Conservation (phyloP, 2,797 vertebrate species). For the Lithobates pipiens region DNA sequence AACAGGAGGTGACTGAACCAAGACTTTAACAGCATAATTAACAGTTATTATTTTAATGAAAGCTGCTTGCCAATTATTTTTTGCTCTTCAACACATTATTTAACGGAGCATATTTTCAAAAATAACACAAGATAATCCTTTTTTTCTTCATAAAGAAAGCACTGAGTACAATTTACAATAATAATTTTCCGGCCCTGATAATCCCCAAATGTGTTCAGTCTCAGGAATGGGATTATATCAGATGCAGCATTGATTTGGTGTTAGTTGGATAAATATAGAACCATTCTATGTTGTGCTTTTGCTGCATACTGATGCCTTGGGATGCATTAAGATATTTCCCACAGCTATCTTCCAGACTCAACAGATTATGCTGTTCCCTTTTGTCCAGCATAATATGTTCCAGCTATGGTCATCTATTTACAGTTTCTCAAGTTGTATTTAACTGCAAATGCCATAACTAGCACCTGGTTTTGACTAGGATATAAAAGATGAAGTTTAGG, state of each 20-base stretch:
- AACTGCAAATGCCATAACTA: neutral
- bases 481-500: too few species aligned
- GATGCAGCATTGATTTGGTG: conserved; percentile 9
- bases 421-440: neutral
- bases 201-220: neutral
- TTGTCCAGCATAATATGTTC: conserved; percentile 11
- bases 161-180: too few species aligned
- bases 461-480: neutral
- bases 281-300: neutral
- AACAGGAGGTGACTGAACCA: too few species aligned
- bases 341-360: conserved; percentile 8
- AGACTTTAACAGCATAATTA: too few species aligned
- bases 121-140: too few species aligned
- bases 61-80: too few species aligned
- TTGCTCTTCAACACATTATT: too few species aligned
- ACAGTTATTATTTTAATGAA: too few species aligned
- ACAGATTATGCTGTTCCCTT: neutral
- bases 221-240: neutral
- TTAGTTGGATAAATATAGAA: conserved; percentile 13
- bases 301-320: neutral
- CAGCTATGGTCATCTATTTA: neutral
- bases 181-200: neutral
- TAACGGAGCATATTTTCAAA: too few species aligned
- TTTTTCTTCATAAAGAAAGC: too few species aligned
- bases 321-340: conserved; percentile 15